These are phyloP conservation scores for Mesodorylaimus sp. DNA, from an alignment of 2,888 invertebrate species.

Conservation along the genomic window DNA sequence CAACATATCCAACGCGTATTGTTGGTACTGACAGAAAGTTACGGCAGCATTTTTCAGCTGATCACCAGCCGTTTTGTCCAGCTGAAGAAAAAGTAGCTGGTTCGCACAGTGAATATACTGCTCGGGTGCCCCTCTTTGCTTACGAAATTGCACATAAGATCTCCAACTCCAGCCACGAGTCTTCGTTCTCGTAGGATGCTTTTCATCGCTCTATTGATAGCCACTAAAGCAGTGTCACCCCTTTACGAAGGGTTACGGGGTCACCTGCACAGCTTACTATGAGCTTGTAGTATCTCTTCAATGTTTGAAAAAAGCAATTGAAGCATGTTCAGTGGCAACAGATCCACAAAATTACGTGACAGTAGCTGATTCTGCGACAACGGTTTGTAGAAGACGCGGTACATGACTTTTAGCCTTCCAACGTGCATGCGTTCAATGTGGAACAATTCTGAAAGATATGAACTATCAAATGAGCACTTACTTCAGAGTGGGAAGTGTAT, in stretches of 20 bases:
- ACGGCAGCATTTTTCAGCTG: slow-evolving; percentile 55
- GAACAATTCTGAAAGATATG: slow-evolving; percentile 38
- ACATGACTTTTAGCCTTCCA: slow-evolving; percentile 64
- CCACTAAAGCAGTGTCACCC: too few species aligned
- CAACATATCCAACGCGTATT: slow-evolving; percentile 60
- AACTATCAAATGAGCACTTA: neutral
- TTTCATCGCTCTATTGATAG: too few species aligned
- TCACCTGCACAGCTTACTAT: slow-evolving; percentile 40
- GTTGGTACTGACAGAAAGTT: slow-evolving; percentile 70
- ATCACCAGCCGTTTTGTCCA: slow-evolving; percentile 59
- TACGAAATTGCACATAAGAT: slow-evolving; percentile 53
- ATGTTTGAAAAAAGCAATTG: slow-evolving; percentile 63
- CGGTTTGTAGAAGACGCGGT: slow-evolving; percentile 60
- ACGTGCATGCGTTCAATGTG: slow-evolving; percentile 75
- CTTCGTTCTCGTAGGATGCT: slow-evolving; percentile 40
- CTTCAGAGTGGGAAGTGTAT: slow-evolving; percentile 11
- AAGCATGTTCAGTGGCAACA: slow-evolving; percentile 48
- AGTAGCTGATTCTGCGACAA: slow-evolving; percentile 49
- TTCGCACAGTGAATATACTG: slow-evolving; percentile 1
- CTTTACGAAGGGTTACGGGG: too few species aligned
- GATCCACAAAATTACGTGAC: neutral
- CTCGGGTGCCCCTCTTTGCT: slow-evolving; percentile 16
- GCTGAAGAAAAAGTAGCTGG: slow-evolving; percentile 34
- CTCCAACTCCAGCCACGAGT: slow-evolving; percentile 53
- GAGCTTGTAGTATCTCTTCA: slow-evolving; percentile 55